Evolutionary conservation across 2,113 vertebrate genomes (phyloP), one percentile per base, ranked within the genome.

Genomic region (Dipodomys ordii): DNA sequence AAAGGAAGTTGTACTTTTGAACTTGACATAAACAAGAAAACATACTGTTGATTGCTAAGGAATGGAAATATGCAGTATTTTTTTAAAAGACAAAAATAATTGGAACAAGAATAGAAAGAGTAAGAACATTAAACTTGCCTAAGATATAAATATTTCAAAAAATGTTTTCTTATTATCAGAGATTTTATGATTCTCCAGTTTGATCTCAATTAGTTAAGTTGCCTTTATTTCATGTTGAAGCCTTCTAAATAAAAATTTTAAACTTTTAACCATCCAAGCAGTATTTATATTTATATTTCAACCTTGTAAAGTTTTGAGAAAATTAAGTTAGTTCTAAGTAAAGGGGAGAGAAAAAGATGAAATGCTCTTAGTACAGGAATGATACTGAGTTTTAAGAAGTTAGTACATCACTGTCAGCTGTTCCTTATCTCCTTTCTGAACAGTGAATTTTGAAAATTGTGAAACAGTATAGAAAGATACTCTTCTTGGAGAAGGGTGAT

Each of bases 1-100:
- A 95, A 92, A 90, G 39, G 84, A 86, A 86, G 68, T n/a, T 93
- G 71, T 76, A 92, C 67, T 93, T 95, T 92, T 84, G 67, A 95
- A 94, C 92, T 83, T 74, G 39, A 71, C 73, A 93, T 94, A 92
- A 94, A 92, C 53, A 90, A 74, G 57, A 90, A 90, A 95, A 71
- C 49, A 32, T 20, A 87, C 13, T 92, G 62, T 76, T 93, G 88
- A 86, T 94, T 95, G 79, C 80, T n/a, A 1, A 92, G 79, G 83
- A 95, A 93, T 87, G 71, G 94, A 94, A 91, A n/a, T 89, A 73
- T 57, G 57, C 65, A 89, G 8, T 65, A 84, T 91, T 91, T 72
- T 79, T 49, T 85, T 83, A 77, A 62, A 79, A 57, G 44, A 67
- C 84, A 95, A 73, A 86, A 93, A 76, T 90, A 68, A 80, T 96